Conservation (phyloP, 2,888 invertebrate genomes). For the Agriopis aurantiaria region DNA sequence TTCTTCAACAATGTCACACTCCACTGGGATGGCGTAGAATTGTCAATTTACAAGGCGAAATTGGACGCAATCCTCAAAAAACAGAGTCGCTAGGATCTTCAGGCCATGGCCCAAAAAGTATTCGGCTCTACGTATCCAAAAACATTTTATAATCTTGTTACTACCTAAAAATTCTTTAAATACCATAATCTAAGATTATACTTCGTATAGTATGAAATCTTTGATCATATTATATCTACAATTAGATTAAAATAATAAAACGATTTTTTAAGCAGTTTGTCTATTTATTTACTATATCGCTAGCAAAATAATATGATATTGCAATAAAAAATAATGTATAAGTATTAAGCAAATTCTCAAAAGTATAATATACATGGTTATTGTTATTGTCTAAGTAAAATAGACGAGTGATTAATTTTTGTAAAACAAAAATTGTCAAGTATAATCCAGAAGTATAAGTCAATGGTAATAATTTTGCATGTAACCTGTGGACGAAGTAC, state of each 20-base stretch:
- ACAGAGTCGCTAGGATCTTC: background rate
- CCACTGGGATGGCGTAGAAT: conserved; percentile 75
- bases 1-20: conserved; percentile 64
- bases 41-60: conserved; percentile 58
- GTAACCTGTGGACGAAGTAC: no score
- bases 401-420: no score
- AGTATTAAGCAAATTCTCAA: no score
- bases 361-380: no score
- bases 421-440: no score
- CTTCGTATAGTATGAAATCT: no score
- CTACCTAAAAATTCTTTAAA: background rate
- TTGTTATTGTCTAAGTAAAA: no score
- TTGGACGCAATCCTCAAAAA: conserved; percentile 36
- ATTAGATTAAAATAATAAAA: background rate
- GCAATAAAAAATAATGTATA: no score
- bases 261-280: background rate
- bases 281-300: conserved; percentile 1
- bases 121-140: background rate
- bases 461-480: no score
- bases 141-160: background rate
- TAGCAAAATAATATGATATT: background rate
- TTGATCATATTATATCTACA: background rate
- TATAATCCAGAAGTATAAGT: no score
- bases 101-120: no score
- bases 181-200: no score